Percentiles rank a stretch among this genome's conserved stretches.
phyloP scores from a whole-genome alignment of 1,140 invertebrate genomes.

The Aphaenogaster rudis region DNA sequence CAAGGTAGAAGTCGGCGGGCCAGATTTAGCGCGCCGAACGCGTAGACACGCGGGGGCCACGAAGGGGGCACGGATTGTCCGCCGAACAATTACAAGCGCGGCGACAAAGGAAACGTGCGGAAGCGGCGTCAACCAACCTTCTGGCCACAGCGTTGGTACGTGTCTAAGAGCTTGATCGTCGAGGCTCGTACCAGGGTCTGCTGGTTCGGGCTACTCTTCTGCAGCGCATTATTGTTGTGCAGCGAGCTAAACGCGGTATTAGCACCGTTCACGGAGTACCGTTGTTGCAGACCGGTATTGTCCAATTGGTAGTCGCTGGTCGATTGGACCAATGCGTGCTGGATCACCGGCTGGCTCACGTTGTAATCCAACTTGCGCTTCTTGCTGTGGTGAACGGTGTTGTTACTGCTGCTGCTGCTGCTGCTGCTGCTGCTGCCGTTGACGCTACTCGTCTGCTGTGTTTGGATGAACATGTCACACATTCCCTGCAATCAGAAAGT shows the following conservation, averaged over 20 bases:
- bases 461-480: conserved; percentile 92
- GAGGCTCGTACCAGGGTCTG: conserved; percentile 90
- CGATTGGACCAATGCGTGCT: conserved; percentile 86
- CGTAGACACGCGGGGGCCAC: neutral
- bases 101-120: conserved; percentile 25
- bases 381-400: conserved; percentile 87
- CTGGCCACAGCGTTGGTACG: conserved; percentile 91
- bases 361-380: conserved; percentile 88
- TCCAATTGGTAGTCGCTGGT: conserved; percentile 85
- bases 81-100: neutral
- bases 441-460: conserved; percentile 89
- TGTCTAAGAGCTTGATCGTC: conserved; percentile 91
- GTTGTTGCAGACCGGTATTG: conserved; percentile 78
- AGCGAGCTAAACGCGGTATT: conserved; percentile 84
- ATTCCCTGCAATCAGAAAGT: conserved; percentile 87
- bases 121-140: conserved; percentile 86
- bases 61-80: neutral
- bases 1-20: neutral
- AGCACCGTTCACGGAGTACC: conserved; percentile 84
- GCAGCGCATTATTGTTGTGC: conserved; percentile 86
- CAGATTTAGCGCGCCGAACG: conserved; percentile 17
- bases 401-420: conserved; percentile 86
- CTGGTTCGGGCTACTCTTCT: conserved; percentile 87
- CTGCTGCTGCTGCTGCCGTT: conserved; percentile 87
- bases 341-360: conserved; percentile 86